Evolutionary conservation across 2,113 vertebrate species (phyloP).

Genomic region (Lasiurus borealis): DNA sequence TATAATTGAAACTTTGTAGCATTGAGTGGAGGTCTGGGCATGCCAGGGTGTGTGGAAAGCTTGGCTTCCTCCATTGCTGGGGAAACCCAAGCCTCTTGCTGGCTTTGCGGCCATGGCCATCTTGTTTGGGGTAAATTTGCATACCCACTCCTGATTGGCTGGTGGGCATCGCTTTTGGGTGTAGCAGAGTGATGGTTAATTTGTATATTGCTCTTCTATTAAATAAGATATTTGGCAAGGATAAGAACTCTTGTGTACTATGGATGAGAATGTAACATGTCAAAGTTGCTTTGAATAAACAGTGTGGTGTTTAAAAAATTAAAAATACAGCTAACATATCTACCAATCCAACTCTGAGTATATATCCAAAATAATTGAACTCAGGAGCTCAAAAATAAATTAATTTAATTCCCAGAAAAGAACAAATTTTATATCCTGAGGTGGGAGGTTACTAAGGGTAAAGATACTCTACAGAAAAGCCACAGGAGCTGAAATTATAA

Average conservation of each 20-base stretch:
- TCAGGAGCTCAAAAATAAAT: not conserved
- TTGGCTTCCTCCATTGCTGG: no score
- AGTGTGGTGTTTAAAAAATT: not conserved
- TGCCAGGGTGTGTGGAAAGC: no score
- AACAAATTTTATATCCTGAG: not conserved
- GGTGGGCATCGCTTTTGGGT: no score
- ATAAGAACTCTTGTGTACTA: not conserved
- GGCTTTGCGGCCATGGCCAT: no score
- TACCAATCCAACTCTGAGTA: not conserved
- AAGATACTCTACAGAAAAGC: not conserved
- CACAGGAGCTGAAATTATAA: not conserved
- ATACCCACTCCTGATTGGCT: no score
- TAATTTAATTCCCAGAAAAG: not conserved
- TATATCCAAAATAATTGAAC: not conserved
- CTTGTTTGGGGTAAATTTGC: no score
- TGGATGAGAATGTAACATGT: not conserved
- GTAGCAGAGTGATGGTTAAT: no score
- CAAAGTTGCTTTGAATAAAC: not conserved
- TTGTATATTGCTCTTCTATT: no score
- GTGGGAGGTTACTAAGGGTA: not conserved
- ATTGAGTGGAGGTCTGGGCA: no score
- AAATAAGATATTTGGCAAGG: not conserved
- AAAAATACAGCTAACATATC: not conserved
- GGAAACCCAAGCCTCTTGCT: no score
- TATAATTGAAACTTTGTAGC: no score